Evolutionary conservation across 2,113 vertebrate genomes (phyloP).

Genomic region (Aviceda subcristata): DNA sequence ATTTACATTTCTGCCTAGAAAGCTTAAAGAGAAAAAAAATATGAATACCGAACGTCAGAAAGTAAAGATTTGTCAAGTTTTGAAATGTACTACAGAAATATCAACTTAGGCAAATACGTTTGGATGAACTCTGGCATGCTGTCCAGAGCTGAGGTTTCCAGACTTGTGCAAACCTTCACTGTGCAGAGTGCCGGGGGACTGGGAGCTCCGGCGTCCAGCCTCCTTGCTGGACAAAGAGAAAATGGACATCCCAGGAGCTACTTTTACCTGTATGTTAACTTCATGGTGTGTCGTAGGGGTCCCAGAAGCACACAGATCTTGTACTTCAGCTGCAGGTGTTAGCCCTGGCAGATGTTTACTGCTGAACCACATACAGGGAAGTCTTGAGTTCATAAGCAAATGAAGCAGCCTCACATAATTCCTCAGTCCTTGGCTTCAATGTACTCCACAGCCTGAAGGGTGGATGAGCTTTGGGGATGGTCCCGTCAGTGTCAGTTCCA

Average conservation of each 20-base stretch:
- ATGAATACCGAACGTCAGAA: background rate
- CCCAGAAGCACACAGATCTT: background rate
- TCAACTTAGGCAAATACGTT: background rate
- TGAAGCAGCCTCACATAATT: background rate
- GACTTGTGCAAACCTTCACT: background rate
- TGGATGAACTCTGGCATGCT: background rate
- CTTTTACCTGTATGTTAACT: background rate
- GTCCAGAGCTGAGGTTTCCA: background rate
- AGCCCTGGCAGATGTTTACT: background rate
- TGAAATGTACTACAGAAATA: background rate
- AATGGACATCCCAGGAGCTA: background rate
- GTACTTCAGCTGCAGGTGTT: background rate
- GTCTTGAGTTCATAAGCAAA: background rate
- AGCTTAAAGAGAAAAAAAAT: background rate
- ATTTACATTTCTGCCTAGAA: constrained; percentile 42
- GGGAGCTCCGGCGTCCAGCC: background rate
- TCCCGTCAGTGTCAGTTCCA: background rate
- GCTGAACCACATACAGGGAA: accelerated
- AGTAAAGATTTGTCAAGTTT: constrained; percentile 37
- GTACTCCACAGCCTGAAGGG: background rate
- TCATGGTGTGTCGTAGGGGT: background rate
- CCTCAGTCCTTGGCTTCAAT: background rate
- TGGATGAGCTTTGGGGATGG: background rate
- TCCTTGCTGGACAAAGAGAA: background rate
- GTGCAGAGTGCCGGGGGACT: background rate